Percentiles rank a stretch among this genome's conserved stretches.
These are phyloP conservation scores for Lepilemur ruficaudatus DNA, from an alignment of 2,797 vertebrate genomes.

Conservation along the genomic window DNA sequence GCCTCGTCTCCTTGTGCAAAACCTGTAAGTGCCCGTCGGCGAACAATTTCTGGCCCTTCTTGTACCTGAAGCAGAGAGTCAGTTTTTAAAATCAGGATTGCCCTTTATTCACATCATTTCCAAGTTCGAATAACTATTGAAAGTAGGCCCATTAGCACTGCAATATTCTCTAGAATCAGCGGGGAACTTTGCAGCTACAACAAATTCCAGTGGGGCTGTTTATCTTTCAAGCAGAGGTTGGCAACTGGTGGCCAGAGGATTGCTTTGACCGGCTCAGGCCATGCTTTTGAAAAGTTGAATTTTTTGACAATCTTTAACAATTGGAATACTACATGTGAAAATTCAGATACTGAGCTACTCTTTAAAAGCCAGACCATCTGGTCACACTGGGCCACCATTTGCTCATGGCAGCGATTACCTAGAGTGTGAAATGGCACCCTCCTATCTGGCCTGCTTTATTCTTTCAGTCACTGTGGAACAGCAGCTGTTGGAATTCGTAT, in stretches of 20 bases:
- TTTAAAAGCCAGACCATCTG: not conserved
- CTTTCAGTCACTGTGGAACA: not conserved
- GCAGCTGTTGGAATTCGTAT: not conserved
- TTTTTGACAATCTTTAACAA: slow-evolving; percentile 1
- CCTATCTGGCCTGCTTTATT: not conserved
- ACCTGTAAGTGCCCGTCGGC: slow-evolving; percentile 85
- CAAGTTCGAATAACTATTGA: slow-evolving; percentile 49
- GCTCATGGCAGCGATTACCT: not conserved
- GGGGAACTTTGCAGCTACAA: not conserved
- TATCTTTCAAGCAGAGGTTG: not conserved
- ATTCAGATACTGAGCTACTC: slow-evolving; percentile 9
- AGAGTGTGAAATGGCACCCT: not conserved
- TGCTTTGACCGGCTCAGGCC: not conserved
- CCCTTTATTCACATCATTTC: slow-evolving; percentile 39
- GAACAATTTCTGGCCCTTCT: slow-evolving; percentile 89
- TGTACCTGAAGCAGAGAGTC: slow-evolving; percentile 94
- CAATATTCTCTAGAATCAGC: not conserved
- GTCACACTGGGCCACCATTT: not conserved
- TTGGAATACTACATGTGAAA: slow-evolving; percentile 16
- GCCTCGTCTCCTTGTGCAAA: slow-evolving; percentile 87
- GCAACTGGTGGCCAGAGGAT: not conserved
- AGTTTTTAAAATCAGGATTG: slow-evolving; percentile 86
- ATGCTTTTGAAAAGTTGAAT: not conserved
- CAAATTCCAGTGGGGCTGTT: not conserved
- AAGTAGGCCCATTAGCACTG: not conserved